Percentiles rank a stretch among this genome's conserved stretches.
phyloP scores from a whole-genome alignment of 2,888 invertebrate species.

The Hemicrepidius hirtus region DNA sequence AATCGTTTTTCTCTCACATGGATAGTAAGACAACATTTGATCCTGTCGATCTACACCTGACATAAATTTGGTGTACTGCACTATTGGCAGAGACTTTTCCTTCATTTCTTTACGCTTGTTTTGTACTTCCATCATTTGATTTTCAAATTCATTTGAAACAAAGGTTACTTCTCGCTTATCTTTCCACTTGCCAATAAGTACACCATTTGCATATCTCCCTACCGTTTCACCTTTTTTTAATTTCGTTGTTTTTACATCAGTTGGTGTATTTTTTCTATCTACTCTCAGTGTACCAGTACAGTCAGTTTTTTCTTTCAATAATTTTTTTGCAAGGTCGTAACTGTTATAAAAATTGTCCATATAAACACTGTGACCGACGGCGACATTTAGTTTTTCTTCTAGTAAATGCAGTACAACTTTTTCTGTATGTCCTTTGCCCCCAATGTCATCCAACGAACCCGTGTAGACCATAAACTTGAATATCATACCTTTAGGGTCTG shows the following conservation, averaged over 20 bases:
- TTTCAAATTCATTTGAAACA: conserved; percentile 55
- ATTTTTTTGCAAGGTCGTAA: not conserved
- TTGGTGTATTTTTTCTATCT: not conserved
- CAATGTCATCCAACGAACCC: not conserved
- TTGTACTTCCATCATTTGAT: conserved; percentile 44
- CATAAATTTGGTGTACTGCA: conserved; percentile 54
- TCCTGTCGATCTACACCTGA: conserved; percentile 50
- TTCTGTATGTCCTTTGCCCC: not conserved
- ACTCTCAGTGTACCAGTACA: conserved; percentile 11
- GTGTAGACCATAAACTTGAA: not conserved
- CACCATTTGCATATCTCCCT: conserved; percentile 22
- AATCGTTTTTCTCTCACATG: conserved; percentile 50
- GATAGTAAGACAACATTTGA: conserved; percentile 52
- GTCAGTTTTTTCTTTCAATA: not conserved
- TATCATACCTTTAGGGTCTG: conserved; percentile 3
- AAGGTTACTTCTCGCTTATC: conserved; percentile 53
- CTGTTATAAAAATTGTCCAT: conserved; percentile 20
- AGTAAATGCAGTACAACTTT: not conserved
- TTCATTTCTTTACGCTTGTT: conserved; percentile 30
- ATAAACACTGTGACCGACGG: not conserved
- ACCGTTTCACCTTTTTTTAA: conserved; percentile 9
- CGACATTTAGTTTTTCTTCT: not conserved
- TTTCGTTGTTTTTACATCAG: not conserved
- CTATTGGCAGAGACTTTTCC: conserved; percentile 48
- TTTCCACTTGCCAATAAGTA: conserved; percentile 55